Conservation (phyloP, 1,140 invertebrate species). For the Lanistes nyassanus region DNA sequence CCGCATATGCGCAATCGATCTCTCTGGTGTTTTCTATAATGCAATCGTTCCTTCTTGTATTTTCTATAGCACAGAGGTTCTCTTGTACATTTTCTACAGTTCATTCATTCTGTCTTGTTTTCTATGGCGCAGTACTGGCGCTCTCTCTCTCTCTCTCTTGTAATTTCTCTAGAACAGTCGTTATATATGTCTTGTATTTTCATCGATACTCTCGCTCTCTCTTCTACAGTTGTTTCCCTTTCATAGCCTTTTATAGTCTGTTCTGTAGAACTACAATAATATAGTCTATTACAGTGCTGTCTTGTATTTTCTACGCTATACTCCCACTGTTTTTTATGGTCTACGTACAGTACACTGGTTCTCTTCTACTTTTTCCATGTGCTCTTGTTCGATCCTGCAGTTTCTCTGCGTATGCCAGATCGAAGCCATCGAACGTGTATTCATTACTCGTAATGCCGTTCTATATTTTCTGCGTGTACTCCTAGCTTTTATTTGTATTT, state of each 20-base stretch:
- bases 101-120: too few relatives aligned
- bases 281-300: not conserved
- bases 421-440: not conserved
- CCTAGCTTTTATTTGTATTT: not conserved
- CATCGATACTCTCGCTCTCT: not conserved
- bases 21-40: too few relatives aligned
- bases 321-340: not conserved
- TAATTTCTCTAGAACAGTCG: too few relatives aligned
- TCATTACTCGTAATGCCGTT: too few relatives aligned
- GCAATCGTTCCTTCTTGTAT: not conserved
- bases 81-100: too few relatives aligned
- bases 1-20: too few relatives aligned
- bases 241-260: too few relatives aligned
- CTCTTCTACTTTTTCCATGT: not conserved
- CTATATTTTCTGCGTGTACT: not conserved
- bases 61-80: not conserved
- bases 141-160: conserved; percentile 8
- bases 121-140: too few relatives aligned
- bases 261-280: not conserved
- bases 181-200: not conserved
- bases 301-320: not conserved
- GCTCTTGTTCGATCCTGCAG: not conserved
- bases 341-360: conserved; percentile 4
- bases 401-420: not conserved
- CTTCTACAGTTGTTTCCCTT: too few relatives aligned